Base-by-base conservation (phyloP, 2,888 invertebrate species). In the Sphaerophoria rueppellii region DNA sequence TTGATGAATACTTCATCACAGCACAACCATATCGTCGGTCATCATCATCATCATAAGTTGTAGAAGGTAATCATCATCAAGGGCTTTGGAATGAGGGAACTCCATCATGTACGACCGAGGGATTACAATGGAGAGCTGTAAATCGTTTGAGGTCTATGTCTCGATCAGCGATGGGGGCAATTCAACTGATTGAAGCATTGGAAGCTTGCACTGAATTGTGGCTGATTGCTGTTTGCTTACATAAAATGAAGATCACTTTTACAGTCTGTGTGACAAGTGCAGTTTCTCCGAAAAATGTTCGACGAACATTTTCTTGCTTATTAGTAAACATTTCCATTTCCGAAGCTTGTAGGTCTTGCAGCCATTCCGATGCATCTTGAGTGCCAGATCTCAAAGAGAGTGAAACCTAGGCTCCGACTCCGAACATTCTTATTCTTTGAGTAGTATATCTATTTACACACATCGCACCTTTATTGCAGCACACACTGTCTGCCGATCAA, bases 1-100 rank as follows among this genome's bases (percentile, higher is more conserved):
- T 63, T 67, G 77, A 67, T 55, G 74, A 74, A 61, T 75, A 65
- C 79, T 74, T 74, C 82, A 83, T 83, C 71, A 73, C 79, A 83
- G 79, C 71, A 70, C 43, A 69, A 70, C n/a, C 48, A 9, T 9
- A 43, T 9, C 43, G 11, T 40, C 40, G 9, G 34, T 52, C 52
- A 58, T 57, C 55, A 55, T 61, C 35, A n/a, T 14, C 52, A 50
- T 71, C 69, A 58, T 37, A 11, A 11, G 48, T 4, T 16, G 35
- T 2, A 24, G 24, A 1, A 24, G 24, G 24, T 24, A 24, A 24
- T 24, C 24, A 24, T 24, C 24, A 24, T 24, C 24, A 24, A 58
- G 40, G 24, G 37, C 6, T 43, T 60, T 16, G 54, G 43, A 34
- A 43, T 34, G 60, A 54, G 9, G 40, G 9, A 54, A 58, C 14